Evolutionary conservation across 1,140 invertebrate species (phyloP), one percentile per base, ranked within the genome.

Genomic region (Eufriesea mexicana): DNA sequence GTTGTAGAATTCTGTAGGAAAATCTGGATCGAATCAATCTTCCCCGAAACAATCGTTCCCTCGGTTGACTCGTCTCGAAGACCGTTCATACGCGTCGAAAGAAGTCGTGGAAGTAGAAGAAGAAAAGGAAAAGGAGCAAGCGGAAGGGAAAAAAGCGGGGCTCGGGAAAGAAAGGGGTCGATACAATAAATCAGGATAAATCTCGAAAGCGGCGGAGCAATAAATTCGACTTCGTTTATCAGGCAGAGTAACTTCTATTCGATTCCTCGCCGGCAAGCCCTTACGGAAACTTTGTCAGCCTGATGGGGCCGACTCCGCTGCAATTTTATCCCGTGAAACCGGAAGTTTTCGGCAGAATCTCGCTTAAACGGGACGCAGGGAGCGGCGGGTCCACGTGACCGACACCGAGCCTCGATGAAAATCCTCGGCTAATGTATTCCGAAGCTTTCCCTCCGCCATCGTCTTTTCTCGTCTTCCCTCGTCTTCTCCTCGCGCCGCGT

Each of bases 341-440:
- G 79, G 54, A 85, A 82, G 68, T 83, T 83, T 85, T 85, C 55
- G 64, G 23, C 57, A 59, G 55, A 64, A 77, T 76, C 80, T 54
- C 54, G 45, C 35, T 80, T 82, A 73, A 84, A 76, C 84, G 79
- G 54, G 59, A 75, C n/a, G 42, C 28, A 61, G 35, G 64, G 49
- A 57, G 2, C n/a, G 51, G n/a, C 18, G 14, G 16, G 28, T 47
- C 25, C 35, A 25, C 51, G 45, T n/a, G 54, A 68, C 23, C 51
- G 72, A 79, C 55, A 57, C 59, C 67, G 77, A 75, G 68, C 83
- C 74, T 68, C 84, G 78, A 88, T 86, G 84, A 89, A 88, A 89
- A 88, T 89, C 83, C 84, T 86, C 54, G 84, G 79, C 57, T 88
- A 88, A 89, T 88, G 81, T 84, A 86, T 88, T 77, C 84, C 71